phyloP scores from a whole-genome alignment of 2,797 vertebrate genomes.

The Acestrorhynchus altus region DNA sequence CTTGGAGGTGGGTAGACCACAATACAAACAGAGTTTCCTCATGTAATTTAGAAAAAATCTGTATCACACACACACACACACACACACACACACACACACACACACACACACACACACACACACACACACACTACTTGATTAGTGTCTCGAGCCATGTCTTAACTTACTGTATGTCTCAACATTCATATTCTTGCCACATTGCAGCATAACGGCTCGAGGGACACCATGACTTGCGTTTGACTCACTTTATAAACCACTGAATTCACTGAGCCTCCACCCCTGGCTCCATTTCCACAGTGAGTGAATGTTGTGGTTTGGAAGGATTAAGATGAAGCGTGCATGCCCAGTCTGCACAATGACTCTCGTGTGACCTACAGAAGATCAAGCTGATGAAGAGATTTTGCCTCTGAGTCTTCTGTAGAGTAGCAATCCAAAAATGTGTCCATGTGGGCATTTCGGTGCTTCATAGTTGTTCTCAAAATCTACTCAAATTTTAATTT shows the following conservation, averaged over 20 bases:
- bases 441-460: neutral
- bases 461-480: neutral
- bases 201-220: constrained; percentile 65
- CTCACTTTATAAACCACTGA: constrained; percentile 77
- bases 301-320: constrained; percentile 50
- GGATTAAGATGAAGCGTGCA: constrained; percentile 44
- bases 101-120: constrained; percentile 1
- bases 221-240: constrained; percentile 75
- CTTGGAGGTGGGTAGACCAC: neutral
- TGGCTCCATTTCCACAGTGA: constrained; percentile 67
- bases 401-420: constrained; percentile 18
- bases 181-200: constrained; percentile 35
- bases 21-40: constrained; percentile 42
- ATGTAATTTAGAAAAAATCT: neutral
- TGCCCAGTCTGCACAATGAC: constrained; percentile 40
- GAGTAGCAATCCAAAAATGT: neutral
- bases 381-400: constrained; percentile 36
- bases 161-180: constrained; percentile 9
- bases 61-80: constrained; percentile 9
- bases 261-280: constrained; percentile 60
- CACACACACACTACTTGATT: neutral
- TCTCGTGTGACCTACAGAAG: constrained; percentile 27
- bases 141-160: constrained; percentile 21
- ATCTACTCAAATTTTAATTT: neutral
- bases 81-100: neutral